Evolutionary conservation across 2,888 invertebrate species (phyloP).

Genomic region (Rhopalosiphum nymphaeae): DNA sequence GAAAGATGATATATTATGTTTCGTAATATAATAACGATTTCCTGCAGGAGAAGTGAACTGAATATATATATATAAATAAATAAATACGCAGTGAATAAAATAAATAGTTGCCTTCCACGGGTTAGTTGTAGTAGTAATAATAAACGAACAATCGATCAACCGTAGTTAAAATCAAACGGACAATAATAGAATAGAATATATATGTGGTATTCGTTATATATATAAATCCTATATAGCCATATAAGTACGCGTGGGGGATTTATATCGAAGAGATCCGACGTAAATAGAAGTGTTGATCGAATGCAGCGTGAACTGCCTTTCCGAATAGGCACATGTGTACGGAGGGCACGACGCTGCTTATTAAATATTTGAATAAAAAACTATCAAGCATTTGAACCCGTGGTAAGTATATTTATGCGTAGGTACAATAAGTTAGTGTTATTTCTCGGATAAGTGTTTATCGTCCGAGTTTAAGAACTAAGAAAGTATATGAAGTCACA

Average conservation of each 20-base stretch:
- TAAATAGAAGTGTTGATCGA: conserved; percentile 38
- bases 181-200: background rate
- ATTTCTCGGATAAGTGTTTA: background rate
- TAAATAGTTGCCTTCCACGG: conserved; percentile 24
- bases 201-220: background rate
- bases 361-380: conserved; percentile 58
- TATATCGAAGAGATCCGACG: conserved; percentile 2
- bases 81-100: background rate
- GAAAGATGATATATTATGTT: conserved; percentile 39
- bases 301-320: conserved; percentile 24
- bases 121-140: background rate
- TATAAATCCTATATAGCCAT: conserved; percentile 28
- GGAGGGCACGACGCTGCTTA: conserved; percentile 16
- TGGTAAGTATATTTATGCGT: background rate
- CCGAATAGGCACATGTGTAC: conserved; percentile 12
- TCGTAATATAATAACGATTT: conserved; percentile 30
- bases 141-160: conserved; percentile 34
- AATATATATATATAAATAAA: background rate
- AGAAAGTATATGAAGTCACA: background rate
- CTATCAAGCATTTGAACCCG: background rate
- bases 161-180: conserved; percentile 29
- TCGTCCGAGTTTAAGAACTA: background rate
- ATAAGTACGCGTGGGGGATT: conserved; percentile 1
- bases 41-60: background rate
- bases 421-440: background rate